A percentile compares a stretch with the other conserved stretches of the same genome.
Evolutionary conservation across 2,797 vertebrate genomes (phyloP).

Genomic region (Typhlichthys eigenmanni): DNA sequence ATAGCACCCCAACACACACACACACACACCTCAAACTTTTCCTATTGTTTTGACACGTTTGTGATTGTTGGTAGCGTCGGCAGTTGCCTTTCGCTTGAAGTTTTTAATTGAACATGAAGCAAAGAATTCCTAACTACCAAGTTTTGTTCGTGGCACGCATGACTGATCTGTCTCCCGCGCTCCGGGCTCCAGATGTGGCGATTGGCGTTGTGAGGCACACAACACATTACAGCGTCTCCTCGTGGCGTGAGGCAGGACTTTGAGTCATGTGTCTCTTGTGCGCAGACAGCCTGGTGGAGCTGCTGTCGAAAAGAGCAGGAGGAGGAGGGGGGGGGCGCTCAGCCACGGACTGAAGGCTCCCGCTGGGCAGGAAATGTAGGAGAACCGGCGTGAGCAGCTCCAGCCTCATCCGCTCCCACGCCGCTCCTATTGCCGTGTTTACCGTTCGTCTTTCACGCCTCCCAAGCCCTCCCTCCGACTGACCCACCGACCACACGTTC

Average conservation of each 20-base stretch:
- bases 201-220: too few relatives aligned
- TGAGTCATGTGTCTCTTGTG: too few relatives aligned
- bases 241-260: too few relatives aligned
- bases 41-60: too few relatives aligned
- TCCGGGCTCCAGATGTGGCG: too few relatives aligned
- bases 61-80: too few relatives aligned
- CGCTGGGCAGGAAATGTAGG: conserved; percentile 94
- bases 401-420: conserved; percentile 91
- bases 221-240: too few relatives aligned
- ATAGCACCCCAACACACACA: conserved; percentile 42
- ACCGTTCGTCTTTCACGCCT: conserved; percentile 89
- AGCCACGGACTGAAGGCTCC: conserved; percentile 83
- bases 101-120: too few relatives aligned
- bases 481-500: conserved; percentile 60
- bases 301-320: neutral
- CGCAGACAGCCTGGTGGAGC: conserved; percentile 47
- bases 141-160: too few relatives aligned
- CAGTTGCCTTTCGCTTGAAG: too few relatives aligned
- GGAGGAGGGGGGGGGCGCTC: conserved; percentile 53
- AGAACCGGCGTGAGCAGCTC: conserved; percentile 87
- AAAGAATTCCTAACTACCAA: too few relatives aligned
- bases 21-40: conserved; percentile 38
- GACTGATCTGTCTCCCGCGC: too few relatives aligned
- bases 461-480: conserved; percentile 71
- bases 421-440: conserved; percentile 92